These are phyloP conservation scores for Drosophila subquinaria DNA, from an alignment of 2,888 invertebrate genomes.

Conservation along the genomic window DNA sequence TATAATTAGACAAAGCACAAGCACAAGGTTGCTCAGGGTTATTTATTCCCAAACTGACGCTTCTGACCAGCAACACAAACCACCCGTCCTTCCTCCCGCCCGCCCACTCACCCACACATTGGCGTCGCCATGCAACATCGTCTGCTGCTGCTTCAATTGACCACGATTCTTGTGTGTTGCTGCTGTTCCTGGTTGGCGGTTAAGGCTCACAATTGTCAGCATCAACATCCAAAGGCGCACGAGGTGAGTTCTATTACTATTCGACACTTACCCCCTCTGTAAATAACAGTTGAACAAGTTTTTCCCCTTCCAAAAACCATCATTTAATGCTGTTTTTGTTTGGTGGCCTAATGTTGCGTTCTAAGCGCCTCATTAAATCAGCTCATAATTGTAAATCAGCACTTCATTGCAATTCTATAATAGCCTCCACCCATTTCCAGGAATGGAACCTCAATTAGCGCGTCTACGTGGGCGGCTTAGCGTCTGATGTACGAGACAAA, in stretches of 20 bases:
- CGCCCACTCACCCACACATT: constrained; percentile 16
- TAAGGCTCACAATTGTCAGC: constrained; percentile 87
- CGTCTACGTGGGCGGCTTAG: not conserved
- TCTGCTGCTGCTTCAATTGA: constrained; percentile 36
- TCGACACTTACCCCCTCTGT: constrained; percentile 4
- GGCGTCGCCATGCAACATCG: constrained; percentile 35
- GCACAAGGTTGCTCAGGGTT: constrained; percentile 13
- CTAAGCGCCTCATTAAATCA: constrained; percentile 18
- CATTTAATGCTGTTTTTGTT: not conserved
- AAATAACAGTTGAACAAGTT: not conserved
- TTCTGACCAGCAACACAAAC: not conserved
- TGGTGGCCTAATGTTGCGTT: not conserved
- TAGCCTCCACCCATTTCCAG: constrained; percentile 1
- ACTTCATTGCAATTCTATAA: constrained; percentile 5
- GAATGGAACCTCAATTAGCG: constrained; percentile 23
- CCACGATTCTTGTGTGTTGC: constrained; percentile 32
- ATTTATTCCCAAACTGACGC: constrained; percentile 21
- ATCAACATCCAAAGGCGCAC: constrained; percentile 89
- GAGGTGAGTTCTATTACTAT: constrained; percentile 86
- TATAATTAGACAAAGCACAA: constrained; percentile 39
- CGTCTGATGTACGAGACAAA: not conserved
- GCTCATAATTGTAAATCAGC: constrained; percentile 18
- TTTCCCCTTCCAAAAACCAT: not conserved
- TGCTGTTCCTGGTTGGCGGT: constrained; percentile 38
- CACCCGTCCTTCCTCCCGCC: constrained; percentile 2